Base-by-base conservation (phyloP, 1,140 invertebrate species). In the Drosophila lowei region DNA sequence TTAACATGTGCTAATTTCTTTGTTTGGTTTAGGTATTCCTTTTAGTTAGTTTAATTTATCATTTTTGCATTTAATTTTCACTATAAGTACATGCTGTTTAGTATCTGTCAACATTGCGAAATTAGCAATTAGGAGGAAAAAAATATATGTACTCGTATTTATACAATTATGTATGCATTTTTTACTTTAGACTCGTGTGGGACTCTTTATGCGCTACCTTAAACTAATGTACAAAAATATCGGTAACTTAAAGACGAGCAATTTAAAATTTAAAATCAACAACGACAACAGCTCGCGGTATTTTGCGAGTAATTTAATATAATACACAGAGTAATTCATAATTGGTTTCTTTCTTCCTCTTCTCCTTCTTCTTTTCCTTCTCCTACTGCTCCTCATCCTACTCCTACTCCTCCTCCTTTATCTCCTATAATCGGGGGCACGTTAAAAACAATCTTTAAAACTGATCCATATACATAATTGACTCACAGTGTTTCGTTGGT, bases 171-270 rank as follows among this genome's bases (percentile, higher is more conserved):
- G 55, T 68, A 63, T 43, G 56, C 50, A 49, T 72, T 66, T 58
- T 38, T 38, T 38, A 68, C 58, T 58, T 63, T 83, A 78, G 59
- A 73, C 68, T 81, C 55, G 44, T 77, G 68, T 38, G 34, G 34
- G 73, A 72, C 68, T 68, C 63, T 70, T 81, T 77, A 65, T 23
- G 38, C 57, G 61, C 79, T 85, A 84, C 49, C 80, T 84, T 85
- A 85, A 73, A 63, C 77, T 85, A 85, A 66, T 86, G 77, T 85
- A 85, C 72, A 85, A 85, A 85, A 85, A 85, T 85, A 85, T 85
- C 64, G 48, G 58, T 86, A 86, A 85, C 81, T 80, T 84, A 85
- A 66, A 48, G 71, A 49, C 80, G 81, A 86, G 75, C 60, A 85
- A 80, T 68, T 76, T 56, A 76, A 79, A 65, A 66, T 71, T 72